Percentiles rank a stretch among this genome's conserved stretches.
Conservation (phyloP, 2,888 invertebrate species). For the Drosophila quinaria region DNA sequence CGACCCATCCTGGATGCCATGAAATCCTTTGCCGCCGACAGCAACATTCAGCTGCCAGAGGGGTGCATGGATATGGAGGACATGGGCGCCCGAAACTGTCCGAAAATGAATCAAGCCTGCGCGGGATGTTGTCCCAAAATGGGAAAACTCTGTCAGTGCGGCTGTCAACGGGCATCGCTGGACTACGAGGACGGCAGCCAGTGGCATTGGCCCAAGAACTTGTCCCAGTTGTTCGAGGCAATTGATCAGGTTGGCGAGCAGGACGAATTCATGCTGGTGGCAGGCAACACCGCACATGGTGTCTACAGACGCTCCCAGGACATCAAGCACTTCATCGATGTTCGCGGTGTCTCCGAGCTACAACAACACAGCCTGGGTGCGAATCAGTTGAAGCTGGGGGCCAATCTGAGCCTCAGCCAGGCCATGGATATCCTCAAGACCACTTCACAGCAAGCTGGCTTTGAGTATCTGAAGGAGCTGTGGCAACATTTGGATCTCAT, state of each 20-base stretch:
- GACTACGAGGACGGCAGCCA: slow-evolving; percentile 69
- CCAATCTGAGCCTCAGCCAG: slow-evolving; percentile 86
- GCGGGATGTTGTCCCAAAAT: slow-evolving; percentile 83
- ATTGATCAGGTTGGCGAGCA: slow-evolving; percentile 82
- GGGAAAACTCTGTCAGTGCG: slow-evolving; percentile 81
- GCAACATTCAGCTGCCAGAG: slow-evolving; percentile 85
- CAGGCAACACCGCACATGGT: slow-evolving; percentile 92
- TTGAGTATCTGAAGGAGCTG: slow-evolving; percentile 86
- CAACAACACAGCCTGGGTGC: slow-evolving; percentile 84
- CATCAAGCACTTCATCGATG: slow-evolving; percentile 88
- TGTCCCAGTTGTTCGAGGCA: slow-evolving; percentile 66
- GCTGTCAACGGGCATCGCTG: slow-evolving; percentile 60
- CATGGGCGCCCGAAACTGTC: slow-evolving; percentile 80
- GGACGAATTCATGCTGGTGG: slow-evolving; percentile 88
- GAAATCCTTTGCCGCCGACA: slow-evolving; percentile 90
- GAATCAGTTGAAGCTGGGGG: slow-evolving; percentile 74
- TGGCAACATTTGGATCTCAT: slow-evolving; percentile 88
- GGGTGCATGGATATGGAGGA: slow-evolving; percentile 86
- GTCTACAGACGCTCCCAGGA: slow-evolving; percentile 83
- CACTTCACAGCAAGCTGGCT: slow-evolving; percentile 85
- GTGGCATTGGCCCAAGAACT: slow-evolving; percentile 81
- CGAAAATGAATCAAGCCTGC: slow-evolving; percentile 74
- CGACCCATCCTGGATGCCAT: slow-evolving; percentile 92
- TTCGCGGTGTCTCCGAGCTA: slow-evolving; percentile 88
- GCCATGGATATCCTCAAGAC: slow-evolving; percentile 85